Evolutionary conservation across 2,888 invertebrate species (phyloP), one percentile per base, ranked within the genome.

Genomic region (Beris morrisii): DNA sequence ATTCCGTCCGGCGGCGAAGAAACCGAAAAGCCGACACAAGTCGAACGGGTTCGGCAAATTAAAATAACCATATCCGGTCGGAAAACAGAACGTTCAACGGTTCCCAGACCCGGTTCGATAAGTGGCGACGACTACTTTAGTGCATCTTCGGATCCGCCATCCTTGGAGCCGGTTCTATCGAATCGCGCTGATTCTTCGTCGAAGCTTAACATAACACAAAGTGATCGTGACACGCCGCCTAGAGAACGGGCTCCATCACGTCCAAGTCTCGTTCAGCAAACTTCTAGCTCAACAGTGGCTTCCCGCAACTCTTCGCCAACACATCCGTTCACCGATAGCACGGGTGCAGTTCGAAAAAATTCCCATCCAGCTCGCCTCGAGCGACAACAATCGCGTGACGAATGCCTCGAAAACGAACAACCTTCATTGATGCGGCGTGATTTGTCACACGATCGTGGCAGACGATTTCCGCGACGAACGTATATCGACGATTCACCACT

Each of bases 21-120:
- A 3, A 45, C 38, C 48, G 70, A 70, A 31, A 66, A 69, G 67
- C 73, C 69, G 65, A 73, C 72, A 66, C 71, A 70, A 65, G 70
- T 69, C 65, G 72, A 73, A 61, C 70, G 70, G 67, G 70, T 73
- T 9, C 69, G 71, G 48, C 78, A 76, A 68, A 74, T 79, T 66
- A 77, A 80, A 74, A 80, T 80, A 71, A 79, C 78, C 56, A 77
- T 78, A 64, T 76, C 76, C 13, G 77, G 78, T 43, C 78, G 78
- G 71, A 75, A 79, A 75, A 73, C 77, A 59, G 74, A 79, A 72
- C 70, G 75, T 55, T 71, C 70, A 30, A 4, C 43, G 5, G 15
- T 22, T 7, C 5, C 38, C 38, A 38, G 7, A 38, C 38, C 38
- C 5, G 9, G 7, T 38, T 9, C 7, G 5, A 9, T 38, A 38